These are phyloP conservation scores for Poecilia latipinna DNA, from an alignment of 2,113 vertebrate genomes.

Conservation along the genomic window DNA sequence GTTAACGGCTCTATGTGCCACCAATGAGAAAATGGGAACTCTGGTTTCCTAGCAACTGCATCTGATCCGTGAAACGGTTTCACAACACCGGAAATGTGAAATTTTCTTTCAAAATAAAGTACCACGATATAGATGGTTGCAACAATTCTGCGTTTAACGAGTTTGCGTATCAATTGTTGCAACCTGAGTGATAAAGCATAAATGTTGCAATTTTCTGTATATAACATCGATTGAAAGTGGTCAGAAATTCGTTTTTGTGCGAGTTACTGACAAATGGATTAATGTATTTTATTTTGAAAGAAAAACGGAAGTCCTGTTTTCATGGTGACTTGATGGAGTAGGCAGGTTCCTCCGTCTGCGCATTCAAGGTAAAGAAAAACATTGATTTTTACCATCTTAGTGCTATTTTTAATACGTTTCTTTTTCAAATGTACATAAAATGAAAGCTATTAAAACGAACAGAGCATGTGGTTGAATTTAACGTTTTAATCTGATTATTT, in stretches of 20 bases:
- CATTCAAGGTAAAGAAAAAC: constrained; percentile 52
- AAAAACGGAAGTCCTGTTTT: neutral
- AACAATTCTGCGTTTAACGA: too few relatives aligned
- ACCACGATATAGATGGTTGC: neutral
- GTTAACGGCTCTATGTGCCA: neutral
- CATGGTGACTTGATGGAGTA: constrained; percentile 16
- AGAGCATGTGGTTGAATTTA: rapidly evolving
- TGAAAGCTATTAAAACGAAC: neutral
- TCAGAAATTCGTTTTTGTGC: neutral
- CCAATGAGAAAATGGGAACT: constrained; percentile 38
- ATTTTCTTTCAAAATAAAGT: neutral
- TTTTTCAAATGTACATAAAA: neutral
- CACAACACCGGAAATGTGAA: neutral
- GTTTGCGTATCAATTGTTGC: too few relatives aligned
- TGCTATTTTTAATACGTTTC: neutral
- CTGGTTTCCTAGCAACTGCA: constrained; percentile 58
- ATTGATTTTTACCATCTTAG: neutral
- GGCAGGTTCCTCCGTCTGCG: constrained; percentile 33
- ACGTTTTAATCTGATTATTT: neutral
- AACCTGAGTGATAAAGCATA: too few relatives aligned
- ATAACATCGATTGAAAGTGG: neutral
- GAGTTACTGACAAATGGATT: neutral
- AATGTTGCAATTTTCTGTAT: neutral
- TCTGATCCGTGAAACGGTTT: constrained; percentile 52
- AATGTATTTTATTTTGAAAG: constrained; percentile 42